These are phyloP conservation scores for Melieria omissa DNA, from an alignment of 2,888 invertebrate genomes.

Conservation along the genomic window DNA sequence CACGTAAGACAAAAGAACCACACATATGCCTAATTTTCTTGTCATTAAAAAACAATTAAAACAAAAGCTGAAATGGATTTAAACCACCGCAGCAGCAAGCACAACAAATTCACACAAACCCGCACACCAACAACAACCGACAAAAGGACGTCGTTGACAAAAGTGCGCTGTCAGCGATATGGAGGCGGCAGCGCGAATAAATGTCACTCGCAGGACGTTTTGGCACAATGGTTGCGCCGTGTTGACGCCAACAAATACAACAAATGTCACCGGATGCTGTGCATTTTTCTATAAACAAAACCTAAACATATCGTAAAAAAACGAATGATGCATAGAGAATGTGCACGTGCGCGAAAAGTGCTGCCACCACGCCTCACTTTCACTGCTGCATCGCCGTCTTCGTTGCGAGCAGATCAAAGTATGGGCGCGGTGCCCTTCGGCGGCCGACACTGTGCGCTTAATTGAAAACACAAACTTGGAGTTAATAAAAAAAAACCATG, in stretches of 20 bases:
- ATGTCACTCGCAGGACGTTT: slow-evolving; percentile 20
- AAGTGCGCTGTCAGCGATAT: background rate
- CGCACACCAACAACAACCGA: background rate
- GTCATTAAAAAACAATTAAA: slow-evolving; percentile 49
- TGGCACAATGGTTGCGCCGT: background rate
- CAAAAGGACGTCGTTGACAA: background rate
- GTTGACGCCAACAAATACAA: slow-evolving; percentile 24
- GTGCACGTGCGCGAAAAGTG: slow-evolving; percentile 16
- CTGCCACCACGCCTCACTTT: background rate
- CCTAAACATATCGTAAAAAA: background rate
- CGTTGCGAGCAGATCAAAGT: background rate
- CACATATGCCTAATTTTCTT: slow-evolving; percentile 54
- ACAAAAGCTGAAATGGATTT: slow-evolving; percentile 43
- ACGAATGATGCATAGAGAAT: slow-evolving; percentile 5
- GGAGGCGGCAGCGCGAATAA: slow-evolving; percentile 26
- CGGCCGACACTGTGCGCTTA: too few species aligned
- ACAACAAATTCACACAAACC: background rate
- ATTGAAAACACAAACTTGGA: too few species aligned
- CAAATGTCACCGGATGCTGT: slow-evolving; percentile 30
- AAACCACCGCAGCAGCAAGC: background rate
- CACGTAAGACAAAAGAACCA: background rate
- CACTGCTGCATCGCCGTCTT: too few species aligned
- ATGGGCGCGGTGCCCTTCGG: background rate
- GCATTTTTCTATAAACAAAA: background rate
- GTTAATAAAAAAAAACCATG: too few species aligned